Evolutionary conservation across 1,140 invertebrate species (phyloP).

Genomic region (Drosophila navojoa): DNA sequence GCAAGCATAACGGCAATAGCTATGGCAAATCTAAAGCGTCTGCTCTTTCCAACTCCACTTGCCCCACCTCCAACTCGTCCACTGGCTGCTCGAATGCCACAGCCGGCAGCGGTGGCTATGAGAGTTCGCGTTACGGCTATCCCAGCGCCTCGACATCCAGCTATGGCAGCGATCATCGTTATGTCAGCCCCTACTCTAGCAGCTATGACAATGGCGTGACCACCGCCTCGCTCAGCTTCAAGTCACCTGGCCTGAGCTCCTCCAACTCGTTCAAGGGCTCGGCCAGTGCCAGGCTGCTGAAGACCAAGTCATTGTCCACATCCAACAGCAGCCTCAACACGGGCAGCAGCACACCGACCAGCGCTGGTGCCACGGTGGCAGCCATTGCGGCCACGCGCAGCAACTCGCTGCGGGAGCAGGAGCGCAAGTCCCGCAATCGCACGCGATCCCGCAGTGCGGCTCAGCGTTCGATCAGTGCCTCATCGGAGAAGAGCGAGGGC

Average conservation of each 20-base stretch:
- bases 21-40: constrained; percentile 62
- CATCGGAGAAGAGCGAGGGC: constrained; percentile 86
- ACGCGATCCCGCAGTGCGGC: constrained; percentile 75
- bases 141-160: constrained; percentile 48
- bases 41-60: constrained; percentile 62
- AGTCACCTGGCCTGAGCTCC: constrained; percentile 57
- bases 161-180: constrained; percentile 72
- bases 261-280: constrained; percentile 70
- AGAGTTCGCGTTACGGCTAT: constrained; percentile 64
- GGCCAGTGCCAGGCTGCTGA: constrained; percentile 56
- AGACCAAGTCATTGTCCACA: constrained; percentile 67
- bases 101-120: constrained; percentile 59
- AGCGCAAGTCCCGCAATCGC: constrained; percentile 80
- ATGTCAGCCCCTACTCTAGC: constrained; percentile 79
- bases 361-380: constrained; percentile 64
- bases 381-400: constrained; percentile 75
- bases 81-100: constrained; percentile 35
- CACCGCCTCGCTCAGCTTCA: constrained; percentile 78
- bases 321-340: constrained; percentile 76
- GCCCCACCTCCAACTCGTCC: constrained; percentile 29
- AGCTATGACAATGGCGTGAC: constrained; percentile 83
- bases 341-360: constrained; percentile 35
- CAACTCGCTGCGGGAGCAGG: constrained; percentile 81
- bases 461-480: constrained; percentile 78
- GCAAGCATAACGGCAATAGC: constrained; percentile 55